Base-by-base conservation (phyloP, 2,888 invertebrate species). In the Agriopis marginaria region DNA sequence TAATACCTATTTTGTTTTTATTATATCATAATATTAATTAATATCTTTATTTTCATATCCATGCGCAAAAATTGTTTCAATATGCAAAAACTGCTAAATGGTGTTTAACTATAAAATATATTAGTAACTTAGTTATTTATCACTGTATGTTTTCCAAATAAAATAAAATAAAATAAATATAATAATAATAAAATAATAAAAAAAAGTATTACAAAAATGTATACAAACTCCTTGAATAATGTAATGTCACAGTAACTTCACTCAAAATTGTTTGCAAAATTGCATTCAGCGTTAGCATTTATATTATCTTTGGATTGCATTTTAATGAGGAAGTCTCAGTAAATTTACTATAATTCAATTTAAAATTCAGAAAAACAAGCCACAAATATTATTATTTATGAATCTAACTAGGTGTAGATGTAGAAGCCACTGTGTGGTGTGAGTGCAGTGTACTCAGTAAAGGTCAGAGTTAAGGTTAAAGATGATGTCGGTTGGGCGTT, bases 381-480 rank as follows among this genome's bases (percentile, higher is more conserved):
- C 3, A 14, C 8, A 39, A 39, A 60, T 11, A 50, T 53, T 1
- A 53, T 53, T 63, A 60, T 68, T 60, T 63, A 68, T 67, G 70
- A 71, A 74, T 80, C 75, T 64, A 74, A 73, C 72, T 71, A 77
- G 74, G 76, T 77, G 70, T 77, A 74, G 40, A 39, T 7, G 7
- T 42, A 55, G 55, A 17, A 59, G 74, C 72, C 44, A 45, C 12
- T 64, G 64, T 68, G 63, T 56, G 11, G 45, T 58, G 45, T 64
- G 80, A 87, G 93, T 89, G 87, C 93, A 90, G 88, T 92, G 93
- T 88, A 92, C 93, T 86, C 86, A 74, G 83, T 79, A 90, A 90
- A 93, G 93, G 93, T 93, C 93, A 91, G 82, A 91, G 89, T 89
- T 90, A 94, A 94, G 93, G 93, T 93, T 92, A 92, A 89, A 93